A percentile compares a stretch with the other conserved stretches of the same genome.
Conservation (phyloP, 2,113 vertebrate species). For the Ptilonorhynchus violaceus region DNA sequence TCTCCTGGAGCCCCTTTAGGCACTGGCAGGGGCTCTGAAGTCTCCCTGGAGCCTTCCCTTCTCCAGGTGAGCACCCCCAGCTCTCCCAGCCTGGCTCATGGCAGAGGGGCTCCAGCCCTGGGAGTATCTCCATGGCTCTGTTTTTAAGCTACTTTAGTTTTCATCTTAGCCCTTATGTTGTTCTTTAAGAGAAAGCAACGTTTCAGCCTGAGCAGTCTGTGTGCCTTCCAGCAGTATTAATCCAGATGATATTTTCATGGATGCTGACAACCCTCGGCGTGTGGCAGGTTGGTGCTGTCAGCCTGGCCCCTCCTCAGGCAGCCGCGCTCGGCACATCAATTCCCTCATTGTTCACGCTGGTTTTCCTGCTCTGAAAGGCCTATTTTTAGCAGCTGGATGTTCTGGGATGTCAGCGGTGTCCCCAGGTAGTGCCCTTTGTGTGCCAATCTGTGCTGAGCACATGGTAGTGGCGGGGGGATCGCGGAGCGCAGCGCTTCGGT, state of each 20-base stretch:
- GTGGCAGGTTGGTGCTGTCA: not conserved
- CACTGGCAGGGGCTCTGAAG: accelerated
- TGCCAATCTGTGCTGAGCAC: not conserved
- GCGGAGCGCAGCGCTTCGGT: accelerated
- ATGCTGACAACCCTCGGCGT: not conserved
- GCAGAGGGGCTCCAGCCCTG: not conserved
- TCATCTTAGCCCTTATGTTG: not conserved
- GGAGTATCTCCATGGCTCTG: not conserved
- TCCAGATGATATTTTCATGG: not conserved
- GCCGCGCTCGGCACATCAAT: slow-evolving; percentile 21
- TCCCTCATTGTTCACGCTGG: slow-evolving; percentile 40
- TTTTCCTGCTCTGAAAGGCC: not conserved
- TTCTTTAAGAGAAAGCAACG: not conserved
- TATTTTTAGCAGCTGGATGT: slow-evolving; percentile 60
- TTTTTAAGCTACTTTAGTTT: not conserved
- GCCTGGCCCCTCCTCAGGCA: not conserved
- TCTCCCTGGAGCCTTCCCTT: accelerated
- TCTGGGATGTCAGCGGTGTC: slow-evolving; percentile 7
- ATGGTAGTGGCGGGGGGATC: accelerated
- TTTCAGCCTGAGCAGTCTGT: not conserved
- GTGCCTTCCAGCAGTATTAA: not conserved
- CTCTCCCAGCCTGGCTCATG: not conserved
- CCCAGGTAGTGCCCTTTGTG: slow-evolving; percentile 43
- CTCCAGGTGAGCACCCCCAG: not conserved
- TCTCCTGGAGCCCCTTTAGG: not conserved